Evolutionary conservation across 2,797 vertebrate genomes (phyloP).

Genomic region (Amblyraja radiata): DNA sequence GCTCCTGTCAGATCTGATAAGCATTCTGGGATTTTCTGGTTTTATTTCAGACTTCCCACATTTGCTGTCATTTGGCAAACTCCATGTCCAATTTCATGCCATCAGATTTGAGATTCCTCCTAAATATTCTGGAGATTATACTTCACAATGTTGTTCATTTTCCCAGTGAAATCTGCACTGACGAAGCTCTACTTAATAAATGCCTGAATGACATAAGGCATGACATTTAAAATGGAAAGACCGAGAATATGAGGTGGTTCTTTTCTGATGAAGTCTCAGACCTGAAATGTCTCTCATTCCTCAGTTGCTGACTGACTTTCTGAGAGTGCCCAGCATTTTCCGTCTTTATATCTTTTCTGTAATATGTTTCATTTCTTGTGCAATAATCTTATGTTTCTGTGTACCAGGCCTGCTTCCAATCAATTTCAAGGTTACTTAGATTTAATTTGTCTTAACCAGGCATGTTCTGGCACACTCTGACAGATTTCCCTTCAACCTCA

Average conservation of each 20-base stretch:
- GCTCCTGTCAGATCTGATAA: too few species aligned
- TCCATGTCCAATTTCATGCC: not conserved
- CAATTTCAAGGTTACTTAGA: not conserved
- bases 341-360: not conserved
- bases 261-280: not conserved
- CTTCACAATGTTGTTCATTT: not conserved
- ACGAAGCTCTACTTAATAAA: not conserved
- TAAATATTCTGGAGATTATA: not conserved
- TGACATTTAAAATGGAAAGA: not conserved
- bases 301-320: too few species aligned
- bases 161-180: not conserved
- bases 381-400: too few species aligned
- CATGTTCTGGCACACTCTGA: too few species aligned
- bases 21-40: too few species aligned
- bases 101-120: not conserved
- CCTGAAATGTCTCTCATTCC: too few species aligned
- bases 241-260: not conserved
- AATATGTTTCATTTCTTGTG: not conserved
- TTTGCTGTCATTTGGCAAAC: not conserved
- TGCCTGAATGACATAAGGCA: not conserved
- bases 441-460: too few species aligned
- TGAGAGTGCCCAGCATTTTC: too few species aligned
- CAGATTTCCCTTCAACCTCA: too few species aligned
- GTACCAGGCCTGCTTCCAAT: not conserved
- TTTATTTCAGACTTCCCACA: too few species aligned